Percentiles rank a stretch among this genome's conserved stretches.
Evolutionary conservation across 2,113 vertebrate species (phyloP).

Genomic region (Odontesthes bonariensis): DNA sequence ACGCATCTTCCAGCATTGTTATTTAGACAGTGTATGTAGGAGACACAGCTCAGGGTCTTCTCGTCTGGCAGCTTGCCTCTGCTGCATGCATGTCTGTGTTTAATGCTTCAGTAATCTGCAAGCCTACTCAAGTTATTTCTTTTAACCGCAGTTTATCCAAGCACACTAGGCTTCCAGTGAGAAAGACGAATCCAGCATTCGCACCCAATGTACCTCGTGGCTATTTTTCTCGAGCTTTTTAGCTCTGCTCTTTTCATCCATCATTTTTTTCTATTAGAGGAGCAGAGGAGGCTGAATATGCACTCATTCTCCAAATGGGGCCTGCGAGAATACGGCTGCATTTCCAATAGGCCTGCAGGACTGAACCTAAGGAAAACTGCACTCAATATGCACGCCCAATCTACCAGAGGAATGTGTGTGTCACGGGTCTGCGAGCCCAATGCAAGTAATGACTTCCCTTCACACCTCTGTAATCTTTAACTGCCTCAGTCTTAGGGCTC

Average conservation of each 20-base stretch:
- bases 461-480: conserved; percentile 51
- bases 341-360: conserved; percentile 58
- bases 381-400: conserved; percentile 56
- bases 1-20: conserved; percentile 9
- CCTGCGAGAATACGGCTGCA: conserved; percentile 59
- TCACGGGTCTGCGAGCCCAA: conserved; percentile 35
- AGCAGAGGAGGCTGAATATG: conserved; percentile 54
- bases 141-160: conserved; percentile 27
- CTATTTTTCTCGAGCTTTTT: conserved; percentile 60
- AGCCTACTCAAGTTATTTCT: conserved; percentile 27
- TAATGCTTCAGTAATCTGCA: conserved; percentile 19
- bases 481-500: neutral
- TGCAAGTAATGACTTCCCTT: conserved; percentile 51
- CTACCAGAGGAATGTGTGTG: conserved; percentile 43
- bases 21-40: conserved; percentile 1
- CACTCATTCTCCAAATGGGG: conserved; percentile 65
- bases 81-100: conserved; percentile 23
- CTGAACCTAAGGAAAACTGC: conserved; percentile 24
- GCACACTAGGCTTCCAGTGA: conserved; percentile 20
- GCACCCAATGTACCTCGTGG: conserved; percentile 36
- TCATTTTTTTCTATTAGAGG: conserved; percentile 64
- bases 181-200: conserved; percentile 41
- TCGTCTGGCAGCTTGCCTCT: conserved; percentile 19
- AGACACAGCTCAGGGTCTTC: conserved; percentile 42
- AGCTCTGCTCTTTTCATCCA: conserved; percentile 49